phyloP scores from a whole-genome alignment of 2,888 invertebrate species.

The Harpalus rubripes region DNA sequence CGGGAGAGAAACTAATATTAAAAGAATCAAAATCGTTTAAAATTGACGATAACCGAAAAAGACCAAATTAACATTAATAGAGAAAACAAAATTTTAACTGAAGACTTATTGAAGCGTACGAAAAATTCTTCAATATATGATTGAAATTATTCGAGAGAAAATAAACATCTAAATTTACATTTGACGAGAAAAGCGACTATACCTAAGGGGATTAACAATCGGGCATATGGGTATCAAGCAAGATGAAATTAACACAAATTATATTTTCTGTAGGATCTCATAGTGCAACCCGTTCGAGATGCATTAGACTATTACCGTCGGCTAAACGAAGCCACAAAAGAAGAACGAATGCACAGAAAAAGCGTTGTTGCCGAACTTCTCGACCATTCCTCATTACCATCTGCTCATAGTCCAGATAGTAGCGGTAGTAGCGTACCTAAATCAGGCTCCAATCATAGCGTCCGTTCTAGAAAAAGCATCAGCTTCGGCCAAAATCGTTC shows the following conservation, averaged over 20 bases:
- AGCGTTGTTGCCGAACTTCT: slow-evolving; percentile 78
- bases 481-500: slow-evolving; percentile 76
- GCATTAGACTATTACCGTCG: slow-evolving; percentile 82
- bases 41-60: too few relatives aligned
- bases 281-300: slow-evolving; percentile 82
- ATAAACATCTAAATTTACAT: too few relatives aligned
- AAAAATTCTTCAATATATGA: too few relatives aligned
- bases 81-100: too few relatives aligned
- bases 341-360: slow-evolving; percentile 81
- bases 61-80: too few relatives aligned
- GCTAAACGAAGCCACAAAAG: slow-evolving; percentile 82
- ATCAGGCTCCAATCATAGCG: slow-evolving; percentile 79
- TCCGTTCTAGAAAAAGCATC: slow-evolving; percentile 79
- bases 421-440: slow-evolving; percentile 75
- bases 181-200: too few relatives aligned
- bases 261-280: slow-evolving; percentile 78
- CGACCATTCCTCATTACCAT: slow-evolving; percentile 74
- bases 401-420: slow-evolving; percentile 77
- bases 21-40: too few relatives aligned
- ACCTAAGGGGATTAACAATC: too few relatives aligned
- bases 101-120: too few relatives aligned
- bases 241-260: background rate
- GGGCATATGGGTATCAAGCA: too few relatives aligned
- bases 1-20: too few relatives aligned
- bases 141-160: too few relatives aligned